Evolutionary conservation across 2,797 vertebrate species (phyloP).

Genomic region (Alauda arvensis): DNA sequence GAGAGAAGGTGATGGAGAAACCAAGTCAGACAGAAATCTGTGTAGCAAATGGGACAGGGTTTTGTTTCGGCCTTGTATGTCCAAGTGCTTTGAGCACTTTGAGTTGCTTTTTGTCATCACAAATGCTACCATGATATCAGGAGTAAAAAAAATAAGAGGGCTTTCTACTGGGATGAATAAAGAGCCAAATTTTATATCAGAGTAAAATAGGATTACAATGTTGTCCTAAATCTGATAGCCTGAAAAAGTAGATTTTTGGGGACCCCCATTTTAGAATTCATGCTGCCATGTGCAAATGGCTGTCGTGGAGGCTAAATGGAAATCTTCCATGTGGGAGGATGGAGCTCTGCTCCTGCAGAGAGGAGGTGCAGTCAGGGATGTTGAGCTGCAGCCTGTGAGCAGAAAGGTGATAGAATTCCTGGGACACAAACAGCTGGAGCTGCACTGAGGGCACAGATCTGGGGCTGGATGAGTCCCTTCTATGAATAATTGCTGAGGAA

Average conservation of each 20-base stretch:
- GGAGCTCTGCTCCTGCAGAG: background rate
- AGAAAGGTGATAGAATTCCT: background rate
- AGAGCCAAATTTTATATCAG: background rate
- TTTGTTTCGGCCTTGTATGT: background rate
- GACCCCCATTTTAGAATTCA: background rate
- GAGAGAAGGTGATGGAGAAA: background rate
- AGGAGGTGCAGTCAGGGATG: background rate
- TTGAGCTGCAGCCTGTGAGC: background rate
- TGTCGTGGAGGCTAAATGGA: background rate
- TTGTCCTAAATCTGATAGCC: background rate
- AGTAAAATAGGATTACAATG: background rate
- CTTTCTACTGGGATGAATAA: background rate
- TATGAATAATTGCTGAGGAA: slow-evolving; percentile 34
- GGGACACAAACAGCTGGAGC: slow-evolving; percentile 15
- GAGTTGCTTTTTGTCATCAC: background rate
- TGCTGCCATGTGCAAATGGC: background rate
- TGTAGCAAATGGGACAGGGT: accelerated
- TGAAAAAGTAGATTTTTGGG: background rate
- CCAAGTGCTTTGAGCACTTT: background rate
- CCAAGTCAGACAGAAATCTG: background rate
- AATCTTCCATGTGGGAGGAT: background rate
- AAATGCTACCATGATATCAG: background rate
- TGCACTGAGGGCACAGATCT: background rate
- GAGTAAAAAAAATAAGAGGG: background rate
- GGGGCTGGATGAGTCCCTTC: background rate